Conservation (phyloP, 2,888 invertebrate genomes). For the Bembecia ichneumoniformis region DNA sequence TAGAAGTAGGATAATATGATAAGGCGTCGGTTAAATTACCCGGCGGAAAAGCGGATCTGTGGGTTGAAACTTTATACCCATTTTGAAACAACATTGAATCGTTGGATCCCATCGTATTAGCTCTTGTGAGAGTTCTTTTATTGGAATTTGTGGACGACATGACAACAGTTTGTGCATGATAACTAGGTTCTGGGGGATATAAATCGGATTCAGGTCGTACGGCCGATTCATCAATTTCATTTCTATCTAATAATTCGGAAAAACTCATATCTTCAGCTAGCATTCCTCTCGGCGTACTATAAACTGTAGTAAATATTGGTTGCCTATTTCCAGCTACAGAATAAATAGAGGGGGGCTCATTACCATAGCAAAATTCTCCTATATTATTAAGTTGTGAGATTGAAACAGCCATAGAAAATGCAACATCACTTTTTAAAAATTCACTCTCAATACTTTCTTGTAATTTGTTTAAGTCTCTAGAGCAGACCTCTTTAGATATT, state of each 20-base stretch:
- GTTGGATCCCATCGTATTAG: constrained; percentile 67
- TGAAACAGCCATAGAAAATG: constrained; percentile 36
- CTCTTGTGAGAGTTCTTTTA: constrained; percentile 69
- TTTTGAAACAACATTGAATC: constrained; percentile 73
- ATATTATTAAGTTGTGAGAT: constrained; percentile 43
- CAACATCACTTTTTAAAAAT: constrained; percentile 39
- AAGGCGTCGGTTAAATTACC: constrained; percentile 84
- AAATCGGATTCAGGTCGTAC: constrained; percentile 44
- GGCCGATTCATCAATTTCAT: constrained; percentile 58
- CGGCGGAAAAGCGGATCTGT: constrained; percentile 79
- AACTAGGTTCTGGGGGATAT: constrained; percentile 70
- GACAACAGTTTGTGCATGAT: constrained; percentile 71
- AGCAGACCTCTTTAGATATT: constrained; percentile 33
- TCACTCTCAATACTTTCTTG: constrained; percentile 40
- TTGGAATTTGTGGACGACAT: constrained; percentile 47
- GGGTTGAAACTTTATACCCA: constrained; percentile 77
- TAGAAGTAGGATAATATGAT: constrained; percentile 84
- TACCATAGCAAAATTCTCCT: constrained; percentile 56
- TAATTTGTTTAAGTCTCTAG: constrained; percentile 41
- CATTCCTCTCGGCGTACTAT: constrained; percentile 77
- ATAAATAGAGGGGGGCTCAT: constrained; percentile 78
- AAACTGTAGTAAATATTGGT: constrained; percentile 81
- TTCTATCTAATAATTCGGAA: constrained; percentile 78
- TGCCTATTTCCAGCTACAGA: constrained; percentile 82
- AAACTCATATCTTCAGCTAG: constrained; percentile 76